Conservation (phyloP, 2,113 vertebrate genomes). For the Xiphophorus maculatus region DNA sequence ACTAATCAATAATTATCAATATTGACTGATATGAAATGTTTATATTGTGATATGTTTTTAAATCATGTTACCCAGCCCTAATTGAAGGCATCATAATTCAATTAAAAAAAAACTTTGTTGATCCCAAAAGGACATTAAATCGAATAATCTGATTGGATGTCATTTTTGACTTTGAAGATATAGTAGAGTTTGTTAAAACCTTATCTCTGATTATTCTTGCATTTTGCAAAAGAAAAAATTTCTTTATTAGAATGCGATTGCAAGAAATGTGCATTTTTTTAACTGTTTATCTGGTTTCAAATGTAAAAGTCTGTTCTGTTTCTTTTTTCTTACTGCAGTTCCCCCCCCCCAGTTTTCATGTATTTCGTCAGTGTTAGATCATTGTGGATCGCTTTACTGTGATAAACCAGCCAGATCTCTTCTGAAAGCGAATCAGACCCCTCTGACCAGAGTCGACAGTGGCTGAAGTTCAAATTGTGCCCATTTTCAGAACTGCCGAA, state of each 20-base stretch:
- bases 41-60: too few relatives aligned
- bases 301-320: neutral
- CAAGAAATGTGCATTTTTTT: slow-evolving; percentile 2
- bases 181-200: neutral
- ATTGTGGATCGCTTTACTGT: slow-evolving; percentile 8
- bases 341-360: neutral
- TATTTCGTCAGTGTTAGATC: neutral
- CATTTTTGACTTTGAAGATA: too few relatives aligned
- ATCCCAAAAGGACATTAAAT: too few relatives aligned
- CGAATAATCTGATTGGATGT: too few relatives aligned
- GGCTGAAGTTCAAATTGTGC: slow-evolving; percentile 13
- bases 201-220: neutral
- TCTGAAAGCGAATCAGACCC: slow-evolving; percentile 40
- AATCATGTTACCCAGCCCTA: too few relatives aligned
- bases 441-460: neutral
- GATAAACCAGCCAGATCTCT: slow-evolving; percentile 4
- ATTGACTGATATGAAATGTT: too few relatives aligned
- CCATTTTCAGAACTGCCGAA: slow-evolving; percentile 27
- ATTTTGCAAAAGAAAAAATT: neutral
- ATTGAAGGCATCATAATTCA: too few relatives aligned
- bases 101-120: too few relatives aligned
- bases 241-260: neutral
- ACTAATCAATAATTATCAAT: too few relatives aligned
- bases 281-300: neutral
- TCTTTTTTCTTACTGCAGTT: slow-evolving; percentile 35